Conservation (phyloP, 2,888 invertebrate species). For the Ochlodes sylvanus region DNA sequence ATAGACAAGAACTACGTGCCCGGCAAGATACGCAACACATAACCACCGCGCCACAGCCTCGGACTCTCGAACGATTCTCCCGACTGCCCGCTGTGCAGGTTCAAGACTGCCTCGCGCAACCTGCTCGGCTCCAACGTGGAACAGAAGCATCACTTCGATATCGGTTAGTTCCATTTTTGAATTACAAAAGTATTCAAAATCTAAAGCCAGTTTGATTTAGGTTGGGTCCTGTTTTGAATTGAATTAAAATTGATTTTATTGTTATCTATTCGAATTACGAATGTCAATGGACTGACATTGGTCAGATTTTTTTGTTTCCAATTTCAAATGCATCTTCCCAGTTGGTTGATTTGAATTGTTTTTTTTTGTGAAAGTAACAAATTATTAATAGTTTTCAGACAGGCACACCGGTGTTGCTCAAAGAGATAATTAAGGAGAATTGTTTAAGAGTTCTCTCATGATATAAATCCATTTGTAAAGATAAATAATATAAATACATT, state of each 20-base stretch:
- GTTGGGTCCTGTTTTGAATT: conserved; percentile 2
- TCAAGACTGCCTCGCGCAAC: conserved; percentile 21
- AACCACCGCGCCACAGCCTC: conserved; percentile 59
- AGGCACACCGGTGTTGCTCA: background rate
- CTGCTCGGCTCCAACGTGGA: conserved; percentile 9
- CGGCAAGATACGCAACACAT: conserved; percentile 99
- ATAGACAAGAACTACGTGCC: conserved; percentile 99
- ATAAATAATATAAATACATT: conserved; percentile 41
- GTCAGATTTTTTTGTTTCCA: no score
- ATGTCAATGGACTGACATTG: no score
- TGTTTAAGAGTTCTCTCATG: conserved; percentile 49
- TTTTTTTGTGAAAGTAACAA: background rate
- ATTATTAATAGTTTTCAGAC: background rate
- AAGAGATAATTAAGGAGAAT: conserved; percentile 44
- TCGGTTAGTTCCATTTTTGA: conserved; percentile 22
- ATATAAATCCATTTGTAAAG: conserved; percentile 42
- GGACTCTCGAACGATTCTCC: conserved; percentile 50
- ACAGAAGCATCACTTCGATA: conserved; percentile 29
- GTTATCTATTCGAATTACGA: background rate
- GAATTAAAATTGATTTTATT: background rate
- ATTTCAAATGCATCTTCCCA: no score
- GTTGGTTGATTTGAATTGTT: background rate
- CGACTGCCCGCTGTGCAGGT: conserved; percentile 27
- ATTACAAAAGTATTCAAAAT: no score
- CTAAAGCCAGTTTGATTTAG: background rate